Percentiles rank a stretch among this genome's conserved stretches.
phyloP scores from a whole-genome alignment of 1,140 invertebrate genomes.

The Drosophila nasuta region DNA sequence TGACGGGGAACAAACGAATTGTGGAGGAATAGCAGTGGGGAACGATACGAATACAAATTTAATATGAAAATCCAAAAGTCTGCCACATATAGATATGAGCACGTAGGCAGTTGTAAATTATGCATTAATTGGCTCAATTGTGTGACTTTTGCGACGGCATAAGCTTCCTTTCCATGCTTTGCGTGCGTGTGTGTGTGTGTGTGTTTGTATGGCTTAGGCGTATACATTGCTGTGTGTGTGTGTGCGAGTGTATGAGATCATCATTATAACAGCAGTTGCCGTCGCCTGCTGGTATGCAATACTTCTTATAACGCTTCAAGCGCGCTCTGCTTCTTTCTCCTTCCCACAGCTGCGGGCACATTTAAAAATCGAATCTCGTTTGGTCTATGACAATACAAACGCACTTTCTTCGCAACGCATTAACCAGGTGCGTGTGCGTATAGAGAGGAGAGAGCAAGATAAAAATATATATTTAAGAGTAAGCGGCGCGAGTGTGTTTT shows the following conservation, averaged over 20 bases:
- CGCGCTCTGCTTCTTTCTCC: slow-evolving; percentile 37
- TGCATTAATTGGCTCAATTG: slow-evolving; percentile 57
- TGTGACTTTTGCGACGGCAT: slow-evolving; percentile 28
- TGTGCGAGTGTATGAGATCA: slow-evolving; percentile 69
- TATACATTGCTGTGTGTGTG: slow-evolving; percentile 25
- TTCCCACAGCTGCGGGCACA: slow-evolving; percentile 32
- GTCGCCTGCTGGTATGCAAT: slow-evolving; percentile 75
- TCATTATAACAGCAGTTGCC: slow-evolving; percentile 53
- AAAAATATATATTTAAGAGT: slow-evolving; percentile 20
- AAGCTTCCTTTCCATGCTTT: slow-evolving; percentile 5
- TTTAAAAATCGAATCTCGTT: slow-evolving; percentile 58
- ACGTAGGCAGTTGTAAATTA: slow-evolving; percentile 24
- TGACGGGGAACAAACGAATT: slow-evolving; percentile 22
- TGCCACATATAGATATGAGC: slow-evolving; percentile 5
- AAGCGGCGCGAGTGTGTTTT: slow-evolving; percentile 40
- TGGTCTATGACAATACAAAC: slow-evolving; percentile 73
- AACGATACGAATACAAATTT: slow-evolving; percentile 26
- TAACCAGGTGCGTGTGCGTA: slow-evolving; percentile 71
- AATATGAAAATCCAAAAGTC: slow-evolving; percentile 36
- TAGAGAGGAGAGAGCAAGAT: slow-evolving; percentile 40
- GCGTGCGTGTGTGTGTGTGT: slow-evolving; percentile 13
- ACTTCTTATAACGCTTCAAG: slow-evolving; percentile 46
- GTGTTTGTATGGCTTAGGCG: slow-evolving; percentile 15
- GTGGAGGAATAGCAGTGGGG: not conserved
- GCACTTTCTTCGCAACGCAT: slow-evolving; percentile 76